Evolutionary conservation across 2,113 vertebrate genomes (phyloP), one percentile per base, ranked within the genome.

Genomic region (Rhinopomastus cyanomelas): DNA sequence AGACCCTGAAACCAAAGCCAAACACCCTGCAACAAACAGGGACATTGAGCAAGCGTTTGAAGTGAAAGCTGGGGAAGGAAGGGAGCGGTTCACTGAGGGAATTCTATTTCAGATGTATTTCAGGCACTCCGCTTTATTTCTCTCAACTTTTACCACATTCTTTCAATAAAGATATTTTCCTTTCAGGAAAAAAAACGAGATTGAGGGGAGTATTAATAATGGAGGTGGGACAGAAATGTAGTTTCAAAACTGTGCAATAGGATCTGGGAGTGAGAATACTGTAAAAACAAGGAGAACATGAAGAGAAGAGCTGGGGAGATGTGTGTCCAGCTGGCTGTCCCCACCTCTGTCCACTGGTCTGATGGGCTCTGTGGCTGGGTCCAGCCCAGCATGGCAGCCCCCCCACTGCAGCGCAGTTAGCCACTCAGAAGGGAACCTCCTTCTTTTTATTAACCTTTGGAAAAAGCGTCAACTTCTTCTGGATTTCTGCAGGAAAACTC

Each of bases 401-500:
- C 25, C 5, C 34, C 74, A 53, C 32, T 20, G 21, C 39, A 79
- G 69, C 32, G 75, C 8, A 6, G 53, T 83, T 66, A 88, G 62
- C n/a, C 94, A 77, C 34, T 64, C 52, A 68, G 36, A 48, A 18
- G 74, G 25, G 18, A 30, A 76, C 22, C 2, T 75, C 55, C 9
- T 3, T n/a, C 10, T 60, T 34, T 34, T 11, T 68, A n/a, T 37
- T 20, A 30, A 11, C 25, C 32, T 61, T 53, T 61, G 53, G 65
- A 29, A 78, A 78, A 78, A n/a, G 75, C 51, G 18, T 29, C 6
- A 56, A 20, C 5, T 65, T 88, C 68, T 90, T 75, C 59, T 85
- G 32, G 27, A 88, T 90, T 90, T 93, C 30, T 95, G 81, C 84
- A 82, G 91, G 78, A 96, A 94, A 93, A 83, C 23, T 87, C 78